Evolutionary conservation across 1,140 invertebrate genomes (phyloP).

Genomic region (Leptinotarsa undecemlineata): DNA sequence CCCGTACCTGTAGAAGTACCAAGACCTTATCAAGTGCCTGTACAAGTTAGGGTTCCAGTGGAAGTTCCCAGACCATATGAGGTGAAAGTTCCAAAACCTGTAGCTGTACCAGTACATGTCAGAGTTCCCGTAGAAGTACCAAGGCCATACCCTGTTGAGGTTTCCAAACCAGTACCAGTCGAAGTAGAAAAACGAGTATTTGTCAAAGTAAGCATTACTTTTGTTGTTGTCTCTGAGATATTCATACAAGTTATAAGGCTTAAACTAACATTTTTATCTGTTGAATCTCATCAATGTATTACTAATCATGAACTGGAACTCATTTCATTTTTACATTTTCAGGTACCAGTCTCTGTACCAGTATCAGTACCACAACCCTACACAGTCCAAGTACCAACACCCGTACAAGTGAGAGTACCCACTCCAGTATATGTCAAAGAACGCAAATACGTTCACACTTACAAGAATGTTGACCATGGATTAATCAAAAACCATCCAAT

Average conservation of each 20-base stretch:
- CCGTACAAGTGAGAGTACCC: constrained; percentile 48
- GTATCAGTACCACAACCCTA: constrained; percentile 50
- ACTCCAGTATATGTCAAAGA: constrained; percentile 19
- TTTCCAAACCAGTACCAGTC: constrained; percentile 25
- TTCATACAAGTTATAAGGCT: no score
- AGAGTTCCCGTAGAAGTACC: constrained; percentile 38
- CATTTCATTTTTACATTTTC: background rate
- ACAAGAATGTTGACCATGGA: background rate
- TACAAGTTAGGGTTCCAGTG: constrained; percentile 41
- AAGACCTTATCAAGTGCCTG: constrained; percentile 37
- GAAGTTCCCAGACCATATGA: constrained; percentile 46
- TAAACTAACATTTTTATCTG: no score
- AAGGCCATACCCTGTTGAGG: constrained; percentile 34
- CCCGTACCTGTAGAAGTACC: constrained; percentile 37
- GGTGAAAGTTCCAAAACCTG: constrained; percentile 43
- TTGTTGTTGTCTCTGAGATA: no score
- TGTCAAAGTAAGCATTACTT: constrained; percentile 9
- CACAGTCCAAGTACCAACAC: constrained; percentile 41
- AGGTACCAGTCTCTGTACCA: constrained; percentile 30
- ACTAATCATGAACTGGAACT: background rate
- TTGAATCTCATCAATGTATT: background rate
- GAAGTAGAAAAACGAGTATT: constrained; percentile 24
- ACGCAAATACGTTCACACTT: constrained; percentile 12
- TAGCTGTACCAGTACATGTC: constrained; percentile 43
- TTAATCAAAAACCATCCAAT: no score